phyloP scores from a whole-genome alignment of 2,113 vertebrate species.

The Ciconia boyciana region DNA sequence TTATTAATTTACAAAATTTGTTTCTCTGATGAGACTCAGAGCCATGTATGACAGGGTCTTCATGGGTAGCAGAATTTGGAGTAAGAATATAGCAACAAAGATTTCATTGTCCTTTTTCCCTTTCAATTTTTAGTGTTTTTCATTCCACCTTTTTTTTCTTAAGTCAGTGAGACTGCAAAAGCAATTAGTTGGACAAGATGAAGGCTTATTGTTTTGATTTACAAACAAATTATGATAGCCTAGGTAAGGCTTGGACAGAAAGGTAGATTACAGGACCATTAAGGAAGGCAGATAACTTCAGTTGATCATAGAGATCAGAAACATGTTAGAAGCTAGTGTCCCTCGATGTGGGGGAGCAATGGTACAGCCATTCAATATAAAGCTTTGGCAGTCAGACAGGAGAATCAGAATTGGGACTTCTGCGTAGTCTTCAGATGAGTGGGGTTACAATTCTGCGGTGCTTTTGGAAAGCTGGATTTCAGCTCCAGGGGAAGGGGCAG shows the following conservation, averaged over 20 bases:
- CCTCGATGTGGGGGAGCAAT: neutral
- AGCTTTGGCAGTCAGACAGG: neutral
- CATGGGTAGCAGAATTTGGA: neutral
- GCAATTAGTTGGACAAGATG: neutral
- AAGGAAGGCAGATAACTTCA: neutral
- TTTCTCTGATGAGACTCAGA: neutral
- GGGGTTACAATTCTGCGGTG: neutral
- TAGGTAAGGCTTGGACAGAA: neutral
- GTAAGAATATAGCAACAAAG: neutral
- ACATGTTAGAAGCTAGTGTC: neutral
- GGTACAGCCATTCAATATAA: neutral
- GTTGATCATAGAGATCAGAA: neutral
- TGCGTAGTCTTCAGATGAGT: neutral
- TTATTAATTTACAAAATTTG: neutral
- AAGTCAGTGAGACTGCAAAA: neutral
- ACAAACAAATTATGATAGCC: neutral
- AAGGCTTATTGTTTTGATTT: neutral
- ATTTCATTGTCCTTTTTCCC: neutral
- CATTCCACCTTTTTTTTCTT: neutral
- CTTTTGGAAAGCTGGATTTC: neutral
- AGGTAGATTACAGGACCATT: neutral
- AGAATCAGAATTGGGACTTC: neutral
- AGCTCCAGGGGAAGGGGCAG: neutral
- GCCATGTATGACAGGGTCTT: neutral
- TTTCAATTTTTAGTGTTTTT: neutral